These are phyloP conservation scores for Neodiprion virginianus DNA, from an alignment of 1,140 invertebrate species.

Conservation along the genomic window DNA sequence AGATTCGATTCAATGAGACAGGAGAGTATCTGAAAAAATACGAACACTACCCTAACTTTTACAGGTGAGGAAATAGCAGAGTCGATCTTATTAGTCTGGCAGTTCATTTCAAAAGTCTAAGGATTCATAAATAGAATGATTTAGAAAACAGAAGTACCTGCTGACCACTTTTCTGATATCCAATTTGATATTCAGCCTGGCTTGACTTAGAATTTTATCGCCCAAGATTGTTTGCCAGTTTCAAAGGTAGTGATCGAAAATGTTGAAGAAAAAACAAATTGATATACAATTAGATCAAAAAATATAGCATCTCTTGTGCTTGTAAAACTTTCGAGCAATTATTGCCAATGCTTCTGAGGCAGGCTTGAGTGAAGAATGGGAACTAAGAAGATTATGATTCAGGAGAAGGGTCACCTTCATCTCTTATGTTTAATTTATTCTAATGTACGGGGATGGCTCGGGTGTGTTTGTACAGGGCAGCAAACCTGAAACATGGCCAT, in stretches of 20 bases:
- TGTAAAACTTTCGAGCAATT: background rate
- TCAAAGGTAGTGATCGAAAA: background rate
- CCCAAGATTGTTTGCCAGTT: background rate
- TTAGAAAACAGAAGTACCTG: too few relatives aligned
- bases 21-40: constrained; percentile 84
- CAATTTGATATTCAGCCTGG: background rate
- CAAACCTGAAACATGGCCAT: constrained; percentile 85
- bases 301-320: background rate
- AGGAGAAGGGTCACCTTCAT: background rate
- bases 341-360: background rate
- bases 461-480: constrained; percentile 68
- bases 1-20: constrained; percentile 87
- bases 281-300: background rate
- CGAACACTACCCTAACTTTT: constrained; percentile 90
- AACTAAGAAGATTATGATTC: constrained; percentile 7
- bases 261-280: background rate
- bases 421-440: constrained; percentile 45
- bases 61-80: constrained; percentile 63
- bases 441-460: constrained; percentile 49
- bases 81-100: too few relatives aligned
- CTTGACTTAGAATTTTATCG: background rate
- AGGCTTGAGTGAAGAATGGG: background rate
- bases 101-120: background rate
- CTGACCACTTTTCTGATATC: too few relatives aligned
- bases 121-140: too few relatives aligned